These are phyloP conservation scores for Ctenomys sociabilis DNA, from an alignment of 2,113 vertebrate species.

Conservation along the genomic window DNA sequence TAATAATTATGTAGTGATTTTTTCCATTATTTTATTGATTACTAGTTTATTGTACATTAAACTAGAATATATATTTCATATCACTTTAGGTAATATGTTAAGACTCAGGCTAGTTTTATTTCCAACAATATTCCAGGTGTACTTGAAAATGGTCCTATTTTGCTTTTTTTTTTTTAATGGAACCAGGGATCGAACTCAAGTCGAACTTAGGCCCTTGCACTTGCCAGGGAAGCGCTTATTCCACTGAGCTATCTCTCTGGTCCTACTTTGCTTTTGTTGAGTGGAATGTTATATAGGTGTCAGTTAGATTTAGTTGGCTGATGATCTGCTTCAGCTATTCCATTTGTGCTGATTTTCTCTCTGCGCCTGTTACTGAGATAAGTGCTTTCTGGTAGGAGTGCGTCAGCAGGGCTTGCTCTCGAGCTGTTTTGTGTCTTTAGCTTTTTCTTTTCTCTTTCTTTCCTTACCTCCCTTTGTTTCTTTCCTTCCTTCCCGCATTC, in stretches of 20 bases:
- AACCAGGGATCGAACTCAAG: too few relatives aligned
- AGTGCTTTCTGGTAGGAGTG: background rate
- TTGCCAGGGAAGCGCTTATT: too few relatives aligned
- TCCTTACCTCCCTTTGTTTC: too few relatives aligned
- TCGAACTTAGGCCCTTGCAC: too few relatives aligned
- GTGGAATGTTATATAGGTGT: background rate
- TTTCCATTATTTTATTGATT: background rate
- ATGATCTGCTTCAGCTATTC: background rate
- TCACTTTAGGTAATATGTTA: background rate
- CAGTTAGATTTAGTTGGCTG: background rate
- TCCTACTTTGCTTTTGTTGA: background rate
- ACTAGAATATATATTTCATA: background rate
- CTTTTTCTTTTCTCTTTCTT: too few relatives aligned
- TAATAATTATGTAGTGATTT: background rate
- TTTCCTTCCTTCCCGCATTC: background rate
- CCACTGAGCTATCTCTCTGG: too few relatives aligned
- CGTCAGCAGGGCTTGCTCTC: background rate
- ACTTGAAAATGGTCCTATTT: background rate
- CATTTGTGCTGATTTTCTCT: slow-evolving; percentile 20
- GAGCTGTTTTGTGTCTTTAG: background rate
- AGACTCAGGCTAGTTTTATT: background rate
- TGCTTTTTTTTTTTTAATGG: too few relatives aligned
- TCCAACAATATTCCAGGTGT: background rate
- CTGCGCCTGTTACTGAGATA: background rate
- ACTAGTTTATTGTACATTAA: slow-evolving; percentile 22